These are phyloP conservation scores for Paralvinella palmiformis DNA, from an alignment of 1,140 invertebrate genomes.

Conservation along the genomic window DNA sequence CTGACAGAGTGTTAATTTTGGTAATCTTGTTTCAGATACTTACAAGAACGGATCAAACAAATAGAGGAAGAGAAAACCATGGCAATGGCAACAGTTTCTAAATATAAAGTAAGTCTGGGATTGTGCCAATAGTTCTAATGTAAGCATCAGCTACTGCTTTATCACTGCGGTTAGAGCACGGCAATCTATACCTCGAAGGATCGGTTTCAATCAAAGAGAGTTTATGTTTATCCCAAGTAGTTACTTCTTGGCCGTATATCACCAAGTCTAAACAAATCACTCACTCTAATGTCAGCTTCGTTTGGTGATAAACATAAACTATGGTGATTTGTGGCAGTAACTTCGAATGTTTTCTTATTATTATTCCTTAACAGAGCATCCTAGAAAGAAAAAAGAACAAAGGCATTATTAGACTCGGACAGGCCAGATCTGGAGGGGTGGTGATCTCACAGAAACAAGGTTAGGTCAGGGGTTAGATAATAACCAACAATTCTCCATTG, in stretches of 20 bases:
- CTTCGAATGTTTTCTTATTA: background rate
- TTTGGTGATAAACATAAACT: background rate
- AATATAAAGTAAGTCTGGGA: slow-evolving; percentile 46
- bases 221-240: too few relatives aligned
- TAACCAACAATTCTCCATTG: background rate
- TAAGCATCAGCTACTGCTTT: too few relatives aligned
- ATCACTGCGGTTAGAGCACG: too few relatives aligned
- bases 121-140: too few relatives aligned
- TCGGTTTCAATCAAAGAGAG: too few relatives aligned
- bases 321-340: background rate
- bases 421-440: slow-evolving; percentile 44
- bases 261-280: too few relatives aligned
- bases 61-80: slow-evolving; percentile 72
- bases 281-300: too few relatives aligned
- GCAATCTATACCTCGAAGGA: too few relatives aligned
- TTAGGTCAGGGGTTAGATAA: slow-evolving; percentile 14
- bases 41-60: slow-evolving; percentile 74
- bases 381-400: slow-evolving; percentile 49
- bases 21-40: slow-evolving; percentile 53
- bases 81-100: slow-evolving; percentile 47
- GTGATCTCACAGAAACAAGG: slow-evolving; percentile 50
- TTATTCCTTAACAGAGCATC: slow-evolving; percentile 35
- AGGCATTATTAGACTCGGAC: slow-evolving; percentile 42
- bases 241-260: too few relatives aligned
- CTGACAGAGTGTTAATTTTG: slow-evolving; percentile 2